Evolutionary conservation across 2,888 invertebrate species (phyloP), one percentile per base, ranked within the genome.

Genomic region (Aleiodes leptofemur): DNA sequence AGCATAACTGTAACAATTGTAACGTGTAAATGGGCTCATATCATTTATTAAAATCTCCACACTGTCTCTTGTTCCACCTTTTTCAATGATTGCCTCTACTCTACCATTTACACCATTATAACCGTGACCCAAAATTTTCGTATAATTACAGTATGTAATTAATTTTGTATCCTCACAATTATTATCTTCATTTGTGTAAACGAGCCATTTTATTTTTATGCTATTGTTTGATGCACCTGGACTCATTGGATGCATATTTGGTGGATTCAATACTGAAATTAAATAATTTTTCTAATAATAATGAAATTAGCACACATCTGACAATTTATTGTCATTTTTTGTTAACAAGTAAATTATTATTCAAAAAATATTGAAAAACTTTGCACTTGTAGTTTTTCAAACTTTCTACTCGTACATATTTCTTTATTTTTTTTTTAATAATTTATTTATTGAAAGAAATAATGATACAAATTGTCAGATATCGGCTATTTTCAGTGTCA

Each of bases 21-120:
- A 88, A 23, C 34, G 73, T 14, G 87, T 86, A 66, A 80, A 87
- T 9, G 88, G 85, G 76, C 82, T 85, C 6, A 88, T 74, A 53
- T 78, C 29, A 1, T 61, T 13, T 2, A 88, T 77, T 3, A 78
- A 82, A 11, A 78, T 48, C 3, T 73, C 53, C 1, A 77, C 48
- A 38, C 79, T 77, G 11, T 78, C 23, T 50, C 76, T 73, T 4
- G 56, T 68, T 16, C 72, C 55, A 34, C 74, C 38, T 16, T 64
- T 73, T 13, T 23, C 43, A 48, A 77, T 72, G 9, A 16, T 51
- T 14, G 43, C 57, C 4, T 48, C 69, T 0, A 57, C 34, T 9
- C 8, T 56, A 38, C 82, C 78, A 71, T 81, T 76, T 0, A n/a
- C 0, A 4, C 77, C 71, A 2, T 75, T 38, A 14, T 83, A 85